Base-by-base conservation (phyloP, 35 echinoderm and acorn worm genomes). In the Eucidaris tribuloides region DNA sequence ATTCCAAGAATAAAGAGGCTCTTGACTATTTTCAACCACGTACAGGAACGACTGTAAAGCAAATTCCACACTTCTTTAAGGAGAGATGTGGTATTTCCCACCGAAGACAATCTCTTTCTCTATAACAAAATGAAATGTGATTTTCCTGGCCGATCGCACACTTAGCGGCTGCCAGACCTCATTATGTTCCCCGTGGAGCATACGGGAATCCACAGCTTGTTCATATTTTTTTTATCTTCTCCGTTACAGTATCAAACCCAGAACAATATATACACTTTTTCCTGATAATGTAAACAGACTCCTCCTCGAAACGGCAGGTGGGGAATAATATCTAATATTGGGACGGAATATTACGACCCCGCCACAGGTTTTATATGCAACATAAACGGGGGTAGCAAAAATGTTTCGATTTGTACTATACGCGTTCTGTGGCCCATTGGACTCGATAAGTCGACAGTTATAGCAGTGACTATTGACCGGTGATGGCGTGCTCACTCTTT, bases 101-200 rank as follows among this genome's bases (percentile, higher is more conserved):
- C n/a, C n/a, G n/a, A n/a, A n/a, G n/a, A n/a, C n/a, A n/a, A n/a
- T n/a, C n/a, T n/a, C n/a, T n/a, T n/a, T n/a, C n/a, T n/a, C n/a
- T n/a, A n/a, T n/a, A n/a, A n/a, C n/a, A n/a, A n/a, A n/a, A n/a
- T n/a, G n/a, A n/a, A n/a, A n/a, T n/a, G n/a, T n/a, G n/a, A n/a
- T n/a, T n/a, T n/a, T n/a, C n/a, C n/a, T n/a, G n/a, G n/a, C n/a
- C n/a, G n/a, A n/a, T n/a, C n/a, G n/a, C 48, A 9, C 48, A 52
- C 48, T 52, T 11, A 9, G 48, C n/a, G n/a, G 18, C 28, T 41
- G 68, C 44, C 68, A 74, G 38, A 36, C 37, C 40, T 36, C 37
- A 44, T 74, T 74, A 74, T 40, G 20, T n/a, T 74, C 68, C 68
- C 68, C 68, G 41, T 74, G 24, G 68, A 44, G 68, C 38, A 42